Percentiles rank a stretch among this genome's conserved stretches.
Conservation (phyloP, 2,797 vertebrate genomes). For the Sebastes vulpes region DNA sequence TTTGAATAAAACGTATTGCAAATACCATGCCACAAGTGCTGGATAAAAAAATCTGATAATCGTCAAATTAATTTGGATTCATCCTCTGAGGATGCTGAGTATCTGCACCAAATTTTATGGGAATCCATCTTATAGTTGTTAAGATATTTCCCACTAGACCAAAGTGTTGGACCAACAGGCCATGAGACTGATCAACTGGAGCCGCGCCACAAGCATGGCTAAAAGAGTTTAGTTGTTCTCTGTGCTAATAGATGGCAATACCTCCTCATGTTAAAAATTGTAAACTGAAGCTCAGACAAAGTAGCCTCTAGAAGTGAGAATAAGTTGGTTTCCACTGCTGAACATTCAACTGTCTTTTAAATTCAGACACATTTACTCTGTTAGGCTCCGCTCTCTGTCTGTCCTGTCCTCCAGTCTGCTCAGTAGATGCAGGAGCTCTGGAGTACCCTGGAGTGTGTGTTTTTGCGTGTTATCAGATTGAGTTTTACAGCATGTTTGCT, state of each 20-base stretch:
- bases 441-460: not conserved
- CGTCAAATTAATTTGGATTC: not conserved
- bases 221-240: not conserved
- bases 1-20: not conserved
- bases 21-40: not conserved
- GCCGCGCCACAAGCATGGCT: not conserved
- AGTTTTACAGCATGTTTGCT: constrained; percentile 4
- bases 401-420: not conserved
- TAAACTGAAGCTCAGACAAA: not conserved
- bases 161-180: too few species aligned
- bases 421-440: too few species aligned
- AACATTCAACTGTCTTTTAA: not conserved
- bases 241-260: not conserved
- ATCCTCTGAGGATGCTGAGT: not conserved
- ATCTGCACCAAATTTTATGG: not conserved
- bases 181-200: too few species aligned
- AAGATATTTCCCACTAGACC: not conserved
- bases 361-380: not conserved
- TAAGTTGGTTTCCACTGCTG: not conserved
- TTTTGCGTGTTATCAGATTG: constrained; percentile 2
- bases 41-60: not conserved
- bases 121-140: not conserved
- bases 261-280: not conserved
- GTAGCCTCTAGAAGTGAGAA: not conserved
- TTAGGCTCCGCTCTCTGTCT: not conserved